These are phyloP conservation scores for Steinernema feltiae DNA, from an alignment of 1,140 invertebrate genomes.

Conservation along the genomic window DNA sequence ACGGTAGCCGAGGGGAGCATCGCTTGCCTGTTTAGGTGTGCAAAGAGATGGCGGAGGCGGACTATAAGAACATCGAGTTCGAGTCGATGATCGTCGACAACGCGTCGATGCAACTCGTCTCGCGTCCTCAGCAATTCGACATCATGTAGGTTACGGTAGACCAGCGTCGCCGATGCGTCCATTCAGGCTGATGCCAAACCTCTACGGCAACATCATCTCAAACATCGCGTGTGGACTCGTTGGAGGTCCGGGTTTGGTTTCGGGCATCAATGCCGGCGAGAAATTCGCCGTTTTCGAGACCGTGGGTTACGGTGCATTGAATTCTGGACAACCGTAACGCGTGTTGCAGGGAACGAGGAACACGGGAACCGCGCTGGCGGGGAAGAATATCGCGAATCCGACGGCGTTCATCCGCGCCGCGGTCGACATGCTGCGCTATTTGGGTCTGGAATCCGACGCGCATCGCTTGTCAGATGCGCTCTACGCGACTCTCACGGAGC, in stretches of 20 bases:
- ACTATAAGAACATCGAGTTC: slow-evolving; percentile 33
- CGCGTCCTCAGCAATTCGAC: slow-evolving; percentile 92
- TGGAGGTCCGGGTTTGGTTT: slow-evolving; percentile 90
- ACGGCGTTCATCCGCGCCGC: slow-evolving; percentile 54
- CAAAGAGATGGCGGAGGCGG: slow-evolving; percentile 30
- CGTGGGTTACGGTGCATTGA: slow-evolving; percentile 21
- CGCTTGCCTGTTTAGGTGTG: no score
- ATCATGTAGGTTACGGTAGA: slow-evolving; percentile 66
- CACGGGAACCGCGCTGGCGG: slow-evolving; percentile 82
- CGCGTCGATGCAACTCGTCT: slow-evolving; percentile 75
- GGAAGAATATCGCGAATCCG: slow-evolving; percentile 94
- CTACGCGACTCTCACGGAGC: slow-evolving; percentile 41
- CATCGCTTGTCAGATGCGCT: slow-evolving; percentile 43
- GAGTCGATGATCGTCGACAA: slow-evolving; percentile 44
- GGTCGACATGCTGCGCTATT: slow-evolving; percentile 41
- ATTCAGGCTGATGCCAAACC: slow-evolving; percentile 76
- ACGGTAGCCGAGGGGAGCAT: no score
- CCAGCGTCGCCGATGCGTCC: neutral
- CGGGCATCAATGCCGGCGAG: slow-evolving; percentile 86
- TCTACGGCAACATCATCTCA: slow-evolving; percentile 93
- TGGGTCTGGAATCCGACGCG: slow-evolving; percentile 42
- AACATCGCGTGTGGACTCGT: slow-evolving; percentile 93
- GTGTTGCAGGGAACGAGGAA: slow-evolving; percentile 74
- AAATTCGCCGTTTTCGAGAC: slow-evolving; percentile 66
- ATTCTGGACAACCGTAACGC: neutral